These are phyloP conservation scores for Drosophila bocki DNA, from an alignment of 1,140 invertebrate species.

Conservation along the genomic window DNA sequence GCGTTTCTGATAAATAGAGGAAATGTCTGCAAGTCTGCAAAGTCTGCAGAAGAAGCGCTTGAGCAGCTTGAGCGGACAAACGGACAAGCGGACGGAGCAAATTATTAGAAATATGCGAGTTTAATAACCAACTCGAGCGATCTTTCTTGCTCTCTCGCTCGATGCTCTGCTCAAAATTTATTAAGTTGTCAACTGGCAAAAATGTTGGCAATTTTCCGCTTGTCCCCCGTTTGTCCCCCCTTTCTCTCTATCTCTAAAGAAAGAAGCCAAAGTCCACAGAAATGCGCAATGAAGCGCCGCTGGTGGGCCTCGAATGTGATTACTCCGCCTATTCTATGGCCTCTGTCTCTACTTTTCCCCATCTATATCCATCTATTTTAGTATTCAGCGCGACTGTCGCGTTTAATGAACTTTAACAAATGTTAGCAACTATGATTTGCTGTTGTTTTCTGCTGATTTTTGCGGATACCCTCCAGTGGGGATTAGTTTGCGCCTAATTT, in stretches of 20 bases:
- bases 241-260: constrained; percentile 1
- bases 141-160: constrained; percentile 22
- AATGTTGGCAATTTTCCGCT: constrained; percentile 72
- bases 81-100: constrained; percentile 51
- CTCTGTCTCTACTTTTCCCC: constrained; percentile 3
- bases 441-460: constrained; percentile 28
- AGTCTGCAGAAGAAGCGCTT: constrained; percentile 9
- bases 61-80: constrained; percentile 9
- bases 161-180: constrained; percentile 69
- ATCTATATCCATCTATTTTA: constrained; percentile 20
- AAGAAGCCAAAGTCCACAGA: constrained; percentile 18
- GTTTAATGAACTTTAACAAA: constrained; percentile 77
- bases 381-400: constrained; percentile 47
- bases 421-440: constrained; percentile 75
- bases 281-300: constrained; percentile 37
- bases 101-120: constrained; percentile 83
- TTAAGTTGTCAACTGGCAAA: constrained; percentile 81
- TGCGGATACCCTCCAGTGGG: constrained; percentile 10
- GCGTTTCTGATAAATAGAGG: constrained; percentile 83
- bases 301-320: constrained; percentile 42
- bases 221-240: constrained; percentile 15
- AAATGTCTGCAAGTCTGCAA: constrained; percentile 62
- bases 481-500: constrained; percentile 63
- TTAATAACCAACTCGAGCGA: constrained; percentile 73
- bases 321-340: constrained; percentile 27